Base-by-base conservation (phyloP, 2,797 vertebrate species). In the Arctocebus calabarensis region DNA sequence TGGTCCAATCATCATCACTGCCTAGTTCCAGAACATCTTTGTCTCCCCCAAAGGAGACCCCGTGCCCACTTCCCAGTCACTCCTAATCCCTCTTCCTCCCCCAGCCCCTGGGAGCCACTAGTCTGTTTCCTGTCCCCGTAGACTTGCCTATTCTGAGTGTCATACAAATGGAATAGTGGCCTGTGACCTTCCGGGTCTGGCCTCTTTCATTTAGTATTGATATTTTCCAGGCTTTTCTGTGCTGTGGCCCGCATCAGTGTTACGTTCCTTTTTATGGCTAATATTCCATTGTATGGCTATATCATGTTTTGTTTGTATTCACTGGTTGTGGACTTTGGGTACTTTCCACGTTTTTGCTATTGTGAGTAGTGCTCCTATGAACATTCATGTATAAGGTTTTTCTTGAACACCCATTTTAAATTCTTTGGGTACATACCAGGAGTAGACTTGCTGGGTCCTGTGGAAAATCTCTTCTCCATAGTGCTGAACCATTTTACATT, bases 191-290 rank as follows among this genome's bases (percentile, higher is more conserved):
- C 7, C 6, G 3, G 1, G 57, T 29, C 66, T 61, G 86, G 34
- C 59, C 61, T 16, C 73, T 75, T 75, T 23, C 16, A 10, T 23
- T 34, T 2, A 3, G 62, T 3, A 3, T 14, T 19, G 4, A 1
- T 1, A 16, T 23, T 7, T 57, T 48, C 61, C 20, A 25, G 34
- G 19, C 20, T 43, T 23, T 3, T 12, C 23, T 22, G 0, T 1
- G 2, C 37, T 7, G 12, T 13, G 23, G 16, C 20, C 1, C 8
- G 40, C 3, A 0, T 66, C 7, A 1, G 23, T 1, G 3, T 8
- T 19, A 52, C 0, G 0, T 16, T 55, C 40, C 17, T 48, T 13
- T 48, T 40, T 22, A n/a, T 5, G 45, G 57, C 77, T 22, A 16
- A 29, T n/a, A 29, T 3, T 52, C 95, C 11, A 3, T 1, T 6